Conservation (phyloP, 2,113 vertebrate species). For the Bubo scandiacus region DNA sequence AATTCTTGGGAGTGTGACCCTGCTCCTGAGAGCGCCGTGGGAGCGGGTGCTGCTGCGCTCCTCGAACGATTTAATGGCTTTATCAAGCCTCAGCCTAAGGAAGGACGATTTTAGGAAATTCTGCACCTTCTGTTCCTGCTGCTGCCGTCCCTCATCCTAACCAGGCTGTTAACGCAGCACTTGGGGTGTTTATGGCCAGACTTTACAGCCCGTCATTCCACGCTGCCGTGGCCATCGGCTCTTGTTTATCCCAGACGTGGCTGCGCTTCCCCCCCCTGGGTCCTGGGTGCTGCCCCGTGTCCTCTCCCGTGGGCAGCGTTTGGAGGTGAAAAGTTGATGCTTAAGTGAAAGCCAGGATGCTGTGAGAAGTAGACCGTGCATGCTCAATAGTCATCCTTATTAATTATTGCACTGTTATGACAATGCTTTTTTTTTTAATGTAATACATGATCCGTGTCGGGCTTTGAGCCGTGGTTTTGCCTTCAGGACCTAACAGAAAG, state of each 20-base stretch:
- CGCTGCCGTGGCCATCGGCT: no score
- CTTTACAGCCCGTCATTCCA: fast-evolving
- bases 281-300: neutral
- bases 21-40: no score
- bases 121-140: neutral
- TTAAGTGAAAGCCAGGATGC: neutral
- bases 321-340: no score
- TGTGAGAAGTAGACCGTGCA: fast-evolving
- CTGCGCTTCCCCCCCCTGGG: neutral
- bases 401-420: neutral
- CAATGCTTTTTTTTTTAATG: neutral
- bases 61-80: fast-evolving
- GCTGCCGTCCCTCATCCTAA: neutral
- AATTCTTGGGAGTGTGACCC: neutral
- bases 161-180: fast-evolving
- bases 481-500: neutral
- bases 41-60: neutral
- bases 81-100: neutral
- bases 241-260: no score
- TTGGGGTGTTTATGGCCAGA: fast-evolving
- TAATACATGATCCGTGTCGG: fast-evolving
- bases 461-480: neutral
- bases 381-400: no score
- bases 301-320: neutral
- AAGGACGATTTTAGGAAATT: neutral